Base-by-base conservation (phyloP, 1,140 invertebrate species). In the Caenorhabditis latens region DNA sequence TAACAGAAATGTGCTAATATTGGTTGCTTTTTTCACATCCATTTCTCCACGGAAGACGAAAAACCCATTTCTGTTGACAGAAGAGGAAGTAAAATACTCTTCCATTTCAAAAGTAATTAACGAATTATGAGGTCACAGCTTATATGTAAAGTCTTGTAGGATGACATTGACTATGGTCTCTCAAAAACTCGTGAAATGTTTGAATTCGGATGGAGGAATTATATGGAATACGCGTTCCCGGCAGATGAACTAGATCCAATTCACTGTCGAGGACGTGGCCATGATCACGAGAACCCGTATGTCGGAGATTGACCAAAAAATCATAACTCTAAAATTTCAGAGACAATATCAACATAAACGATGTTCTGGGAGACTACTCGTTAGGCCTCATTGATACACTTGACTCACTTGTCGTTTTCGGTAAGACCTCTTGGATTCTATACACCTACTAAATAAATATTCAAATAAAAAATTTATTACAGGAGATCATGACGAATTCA, bases 321-420 rank as follows among this genome's bases (percentile, higher is more conserved):
- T 5, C 21, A 24, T 24, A 24, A 24, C 9, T 9, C 53, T 0
- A 50, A 90, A 84, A 88, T 93, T 92, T 88, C 92, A 95, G 95
- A 83, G 94, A 93, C 46, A 95, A 95, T 90, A 95, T 95, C 84
- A 95, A 95, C 90, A 95, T 95, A 63, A 95, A 95, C 93, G 95
- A 95, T 93, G 95, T 95, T 19, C 92, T 95, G 4, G 95, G 95
- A 67, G 95, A 95, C 88, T 95, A 94, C 90, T 93, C 93, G 46
- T 90, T 95, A 48, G 94, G 94, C 24, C 89, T 95, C 67, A 93
- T 92, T 58, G 94, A 95, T 91, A 91, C 94, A 8, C 90, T 95
- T 46, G 94, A 94, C 88, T 94, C 94, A 4, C 90, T 95, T 48
- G 94, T 93, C 53, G 94, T 94, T 46, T 93, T 95, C 91, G 93